Percentiles rank a stretch among this genome's conserved stretches.
Evolutionary conservation across 2,797 vertebrate genomes (phyloP).

Genomic region (Lacerta viridis): DNA sequence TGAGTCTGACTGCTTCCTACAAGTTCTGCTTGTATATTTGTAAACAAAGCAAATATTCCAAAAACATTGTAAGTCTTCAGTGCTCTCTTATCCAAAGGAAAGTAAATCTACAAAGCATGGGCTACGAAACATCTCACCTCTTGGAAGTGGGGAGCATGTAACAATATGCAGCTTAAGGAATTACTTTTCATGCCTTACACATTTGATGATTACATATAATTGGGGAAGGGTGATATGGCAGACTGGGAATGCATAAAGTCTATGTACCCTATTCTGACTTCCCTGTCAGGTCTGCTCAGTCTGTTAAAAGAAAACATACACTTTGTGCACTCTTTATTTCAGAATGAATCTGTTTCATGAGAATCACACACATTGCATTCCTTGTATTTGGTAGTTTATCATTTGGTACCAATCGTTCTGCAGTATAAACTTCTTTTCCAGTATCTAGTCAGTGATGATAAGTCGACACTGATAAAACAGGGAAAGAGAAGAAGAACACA

Average conservation of each 20-base stretch:
- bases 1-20: background rate
- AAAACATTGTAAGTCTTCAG: background rate
- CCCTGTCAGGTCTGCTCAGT: conserved; percentile 67
- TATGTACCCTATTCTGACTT: conserved; percentile 43
- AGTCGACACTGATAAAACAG: conserved; percentile 25
- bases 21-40: background rate
- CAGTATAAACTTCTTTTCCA: conserved; percentile 43
- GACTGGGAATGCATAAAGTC: background rate
- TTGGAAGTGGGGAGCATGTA: background rate
- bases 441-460: background rate
- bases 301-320: conserved; percentile 64
- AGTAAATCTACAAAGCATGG: too few species aligned
- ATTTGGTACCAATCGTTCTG: conserved; percentile 37
- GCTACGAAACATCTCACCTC: background rate
- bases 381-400: conserved; percentile 6
- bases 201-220: conserved; percentile 6
- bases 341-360: conserved; percentile 59
- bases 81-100: background rate
- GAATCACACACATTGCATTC: conserved; percentile 31
- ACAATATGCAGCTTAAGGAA: background rate
- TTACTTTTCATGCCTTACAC: conserved; percentile 6
- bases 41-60: background rate
- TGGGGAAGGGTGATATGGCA: background rate
- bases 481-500: conserved; percentile 4
- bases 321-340: conserved; percentile 64